Evolutionary conservation across 2,888 invertebrate species (phyloP), one percentile per base, ranked within the genome.

Genomic region (Flexamia atlantica): DNA sequence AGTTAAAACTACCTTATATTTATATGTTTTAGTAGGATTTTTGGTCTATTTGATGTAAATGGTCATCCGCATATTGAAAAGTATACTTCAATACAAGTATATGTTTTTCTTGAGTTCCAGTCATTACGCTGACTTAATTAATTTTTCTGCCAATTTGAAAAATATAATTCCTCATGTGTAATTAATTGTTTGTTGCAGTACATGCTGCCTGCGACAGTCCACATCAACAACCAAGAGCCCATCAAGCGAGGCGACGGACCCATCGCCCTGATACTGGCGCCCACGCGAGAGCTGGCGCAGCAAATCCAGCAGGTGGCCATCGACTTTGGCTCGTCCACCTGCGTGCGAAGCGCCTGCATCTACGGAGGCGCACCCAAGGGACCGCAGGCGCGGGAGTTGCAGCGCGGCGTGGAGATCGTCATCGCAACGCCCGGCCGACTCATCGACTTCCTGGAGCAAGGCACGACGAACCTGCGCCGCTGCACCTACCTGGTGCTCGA

Each of bases 361-460:
- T 99, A 99, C 90, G 99, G 99, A 68, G 99, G 99, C n/a, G 98
- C 99, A 0, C 97, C 98, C 0, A 99, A 98, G 90, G 97, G 97
- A 50, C 97, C 97, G 10, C 99, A 99, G 89, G 95, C 96, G 0
- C 92, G 95, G 83, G 95, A 95, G 89, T 90, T 97, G 84, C 96
- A 96, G 90, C 92, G 96, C 85, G 98, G 98, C 20, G 97, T 97
- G 80, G 98, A 99, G 91, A 97, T 99, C 88, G 94, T 97, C 86
- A 98, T 99, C 87, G 99, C 99, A 0, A 99, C 99, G n/a, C 99
- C 99, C 1, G 99, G 99, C 68, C 93, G 99, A 87, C 92, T 99
- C 81, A 98, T 98, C 88, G 99, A 99, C 91, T 98, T 98, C 89
- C 92, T 99, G 86, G 97, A 98, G 90, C 94, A 94, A 12, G 88